Evolutionary conservation across 2,797 vertebrate species (phyloP).

Genomic region (Myotis vivesi): DNA sequence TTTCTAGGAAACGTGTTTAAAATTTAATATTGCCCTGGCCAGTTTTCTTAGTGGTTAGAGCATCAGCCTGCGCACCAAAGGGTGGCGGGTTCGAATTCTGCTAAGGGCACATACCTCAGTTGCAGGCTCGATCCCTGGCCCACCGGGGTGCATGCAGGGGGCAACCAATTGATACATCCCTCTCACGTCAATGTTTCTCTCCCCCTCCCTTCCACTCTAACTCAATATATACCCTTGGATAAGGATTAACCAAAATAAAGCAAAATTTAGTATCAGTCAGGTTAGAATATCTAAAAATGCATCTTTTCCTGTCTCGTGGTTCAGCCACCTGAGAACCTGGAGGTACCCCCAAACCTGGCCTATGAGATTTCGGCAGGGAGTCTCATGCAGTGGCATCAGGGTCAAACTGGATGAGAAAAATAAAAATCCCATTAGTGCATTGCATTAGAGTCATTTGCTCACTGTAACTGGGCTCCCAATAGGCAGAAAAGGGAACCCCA

Average conservation of each 20-base stretch:
- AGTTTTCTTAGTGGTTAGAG: too few relatives aligned
- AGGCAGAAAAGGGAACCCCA: constrained; percentile 39
- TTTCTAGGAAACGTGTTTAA: not conserved
- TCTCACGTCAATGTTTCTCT: too few relatives aligned
- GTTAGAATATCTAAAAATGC: not conserved
- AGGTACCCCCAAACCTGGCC: too few relatives aligned
- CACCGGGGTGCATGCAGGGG: too few relatives aligned
- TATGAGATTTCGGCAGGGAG: not conserved
- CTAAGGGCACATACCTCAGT: too few relatives aligned
- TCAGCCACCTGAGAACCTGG: not conserved
- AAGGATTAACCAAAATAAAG: too few relatives aligned
- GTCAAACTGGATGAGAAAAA: not conserved
- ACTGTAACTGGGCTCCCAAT: constrained; percentile 9
- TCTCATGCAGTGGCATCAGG: not conserved
- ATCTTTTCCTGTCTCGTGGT: not conserved
- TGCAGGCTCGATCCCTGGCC: too few relatives aligned
- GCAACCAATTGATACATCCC: too few relatives aligned
- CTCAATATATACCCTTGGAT: too few relatives aligned
- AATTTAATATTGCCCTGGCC: not conserved
- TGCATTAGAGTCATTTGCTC: not conserved
- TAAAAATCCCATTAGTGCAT: not conserved
- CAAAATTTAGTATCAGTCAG: not conserved
- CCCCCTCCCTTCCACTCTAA: too few relatives aligned
- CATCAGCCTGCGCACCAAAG: too few relatives aligned
- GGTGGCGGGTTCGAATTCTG: too few relatives aligned